Base-by-base conservation (phyloP, 2,888 invertebrate species). In the Loripinus fragilis region DNA sequence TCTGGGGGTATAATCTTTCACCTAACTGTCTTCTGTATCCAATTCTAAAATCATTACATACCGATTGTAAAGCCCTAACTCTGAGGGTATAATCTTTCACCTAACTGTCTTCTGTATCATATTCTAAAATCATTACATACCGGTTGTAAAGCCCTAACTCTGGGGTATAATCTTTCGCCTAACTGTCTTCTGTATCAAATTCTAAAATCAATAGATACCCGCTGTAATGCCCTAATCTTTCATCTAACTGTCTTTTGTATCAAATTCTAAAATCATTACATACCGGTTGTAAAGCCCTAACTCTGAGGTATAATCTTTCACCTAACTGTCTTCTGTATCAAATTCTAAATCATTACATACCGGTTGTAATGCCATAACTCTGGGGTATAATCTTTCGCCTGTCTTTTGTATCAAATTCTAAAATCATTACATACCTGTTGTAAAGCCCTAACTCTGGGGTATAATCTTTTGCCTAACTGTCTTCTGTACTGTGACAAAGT, bases 251-350 rank as follows among this genome's bases (percentile, higher is more conserved):
- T n/a, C n/a, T n/a, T n/a, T n/a, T n/a, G n/a, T n/a, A n/a, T n/a
- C n/a, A n/a, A n/a, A n/a, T n/a, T n/a, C n/a, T n/a, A n/a, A n/a
- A n/a, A n/a, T n/a, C n/a, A 41, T 2, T 12, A 91, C 93, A 90
- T 82, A 94, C 94, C 10, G 94, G 94, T 71, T 94, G 91, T 20
- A 94, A 84, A 5, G 90, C 90, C 70, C 93, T 89, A 30, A 97
- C 97, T 94, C 97, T 97, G 28, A 98, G 98, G 94, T 97, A 98
- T 2, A 99, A 95, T 85, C 98, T 95, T 93, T 98, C 98, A 48
- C 98, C 99, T 42, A 99, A 95, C 93, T 98, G 98, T 89, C 98
- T 97, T 90, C 98, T 96, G n/a, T n/a, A n/a, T n/a, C n/a, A n/a
- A n/a, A n/a, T n/a, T n/a, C n/a, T n/a, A n/a, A n/a, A n/a, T n/a